Base-by-base conservation (phyloP, 2,113 vertebrate species). In the Bufo bufo region DNA sequence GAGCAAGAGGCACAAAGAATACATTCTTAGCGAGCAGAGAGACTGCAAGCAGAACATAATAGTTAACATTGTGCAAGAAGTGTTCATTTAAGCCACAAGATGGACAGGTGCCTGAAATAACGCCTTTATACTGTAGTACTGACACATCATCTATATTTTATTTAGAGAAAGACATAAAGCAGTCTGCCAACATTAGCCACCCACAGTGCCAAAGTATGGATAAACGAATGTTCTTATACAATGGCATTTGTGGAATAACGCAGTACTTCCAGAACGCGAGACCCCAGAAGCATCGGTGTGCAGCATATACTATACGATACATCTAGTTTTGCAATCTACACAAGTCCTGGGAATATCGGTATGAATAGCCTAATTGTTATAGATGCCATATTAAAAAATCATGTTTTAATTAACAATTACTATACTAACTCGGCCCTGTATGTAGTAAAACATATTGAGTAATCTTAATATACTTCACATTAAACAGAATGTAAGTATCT, bases 71-170 rank as follows among this genome's bases (percentile, higher is more conserved):
- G 78, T 87, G 43, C 6, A 33, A 72, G 47, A 75, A 74, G 43
- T 17, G 33, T 61, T 87, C 66, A 74, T 20, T 82, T 87, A 45
- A 23, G 20, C 33, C 50, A 58, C 79, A 61, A 50, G 43, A 47
- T 52, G 56, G 86, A 75, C 86, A 87, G 86, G 86, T 75, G 86
- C 79, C 86, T 74, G 63, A 54, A 87, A 74, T 74, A 87, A 82
- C 58, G 43, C 61, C 49, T 56, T 56, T 81, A 78, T 56, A 43
- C 52, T 47, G 33, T 6, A 47, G 66, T 19, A 72, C 19, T 74
- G 66, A 87, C 78, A 87, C 58, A 82, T 81, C 66, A 74, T 47
- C 54, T 66, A 50, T 43, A 66, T 81, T 87, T 72, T 23, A 82
- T 56, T 78, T 43, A 19, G 14, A 66, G 74, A 86, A 52, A 20